These are phyloP conservation scores for Semnopithecus entellus DNA, from an alignment of 2,113 vertebrate species.

Conservation along the genomic window DNA sequence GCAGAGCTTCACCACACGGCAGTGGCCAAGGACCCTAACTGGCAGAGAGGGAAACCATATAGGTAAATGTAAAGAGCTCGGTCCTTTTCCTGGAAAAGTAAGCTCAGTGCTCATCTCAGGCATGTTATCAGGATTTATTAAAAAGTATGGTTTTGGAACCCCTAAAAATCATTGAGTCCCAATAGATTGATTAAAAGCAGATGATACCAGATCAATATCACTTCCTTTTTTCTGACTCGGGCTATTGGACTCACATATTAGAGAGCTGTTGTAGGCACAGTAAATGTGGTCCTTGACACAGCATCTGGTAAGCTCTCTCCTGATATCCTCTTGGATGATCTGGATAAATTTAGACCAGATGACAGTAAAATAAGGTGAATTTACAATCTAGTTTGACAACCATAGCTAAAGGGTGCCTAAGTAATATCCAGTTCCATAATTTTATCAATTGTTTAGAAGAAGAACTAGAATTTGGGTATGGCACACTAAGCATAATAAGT, in stretches of 20 bases:
- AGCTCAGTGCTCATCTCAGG: neutral
- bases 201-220: neutral
- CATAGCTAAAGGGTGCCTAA: neutral
- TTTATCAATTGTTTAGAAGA: slow-evolving; percentile 3
- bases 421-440: neutral
- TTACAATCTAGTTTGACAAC: neutral
- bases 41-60: neutral
- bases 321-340: neutral
- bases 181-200: neutral
- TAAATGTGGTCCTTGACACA: neutral
- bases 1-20: neutral
- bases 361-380: neutral
- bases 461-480: neutral
- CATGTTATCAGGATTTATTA: neutral
- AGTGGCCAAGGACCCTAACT: neutral
- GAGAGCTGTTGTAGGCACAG: neutral
- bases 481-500: neutral
- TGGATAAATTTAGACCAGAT: neutral
- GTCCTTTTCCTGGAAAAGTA: neutral
- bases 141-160: neutral
- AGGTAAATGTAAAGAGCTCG: neutral
- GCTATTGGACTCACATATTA: neutral
- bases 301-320: neutral
- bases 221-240: neutral
- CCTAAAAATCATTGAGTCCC: neutral